These are phyloP conservation scores for Channallabes apus DNA, from an alignment of 2,797 vertebrate species.

Conservation along the genomic window DNA sequence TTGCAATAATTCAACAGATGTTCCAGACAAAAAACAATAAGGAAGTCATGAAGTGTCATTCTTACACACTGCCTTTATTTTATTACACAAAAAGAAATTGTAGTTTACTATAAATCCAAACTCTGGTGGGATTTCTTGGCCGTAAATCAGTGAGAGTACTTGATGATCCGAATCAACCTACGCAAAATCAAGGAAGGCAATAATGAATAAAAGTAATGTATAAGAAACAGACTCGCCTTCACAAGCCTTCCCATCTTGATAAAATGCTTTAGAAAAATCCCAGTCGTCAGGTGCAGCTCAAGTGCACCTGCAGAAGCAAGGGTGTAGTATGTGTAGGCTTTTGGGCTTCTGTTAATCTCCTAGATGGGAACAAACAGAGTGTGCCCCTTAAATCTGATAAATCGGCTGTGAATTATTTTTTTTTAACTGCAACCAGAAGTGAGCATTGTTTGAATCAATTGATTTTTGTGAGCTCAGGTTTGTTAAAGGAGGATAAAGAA, in stretches of 20 bases:
- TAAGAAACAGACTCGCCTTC: constrained; percentile 26
- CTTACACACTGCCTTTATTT: constrained; percentile 6
- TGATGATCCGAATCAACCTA: constrained; percentile 20
- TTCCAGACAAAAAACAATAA: constrained; percentile 9
- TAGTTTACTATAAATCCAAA: constrained; percentile 24
- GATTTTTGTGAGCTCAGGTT: constrained; percentile 2
- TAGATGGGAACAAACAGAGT: constrained; percentile 20
- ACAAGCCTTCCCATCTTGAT: constrained; percentile 44
- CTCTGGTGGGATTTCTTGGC: constrained; percentile 40
- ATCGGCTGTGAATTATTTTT: constrained; percentile 33
- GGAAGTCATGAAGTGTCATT: background rate
- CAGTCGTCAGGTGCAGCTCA: constrained; percentile 18
- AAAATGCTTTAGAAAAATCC: constrained; percentile 48
- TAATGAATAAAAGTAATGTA: constrained; percentile 33
- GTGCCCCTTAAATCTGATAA: constrained; percentile 44
- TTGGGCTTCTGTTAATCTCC: constrained; percentile 37
- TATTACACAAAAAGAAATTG: background rate
- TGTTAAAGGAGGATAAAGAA: constrained; percentile 19
- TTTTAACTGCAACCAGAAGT: constrained; percentile 32
- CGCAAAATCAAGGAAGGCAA: constrained; percentile 28
- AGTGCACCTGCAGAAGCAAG: constrained; percentile 48
- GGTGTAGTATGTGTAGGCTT: constrained; percentile 40
- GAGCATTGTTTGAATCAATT: constrained; percentile 18
- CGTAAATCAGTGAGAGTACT: constrained; percentile 20
- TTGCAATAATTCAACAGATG: constrained; percentile 32